Evolutionary conservation across 2,797 vertebrate species (phyloP).

Genomic region (Acridotheres tristis): DNA sequence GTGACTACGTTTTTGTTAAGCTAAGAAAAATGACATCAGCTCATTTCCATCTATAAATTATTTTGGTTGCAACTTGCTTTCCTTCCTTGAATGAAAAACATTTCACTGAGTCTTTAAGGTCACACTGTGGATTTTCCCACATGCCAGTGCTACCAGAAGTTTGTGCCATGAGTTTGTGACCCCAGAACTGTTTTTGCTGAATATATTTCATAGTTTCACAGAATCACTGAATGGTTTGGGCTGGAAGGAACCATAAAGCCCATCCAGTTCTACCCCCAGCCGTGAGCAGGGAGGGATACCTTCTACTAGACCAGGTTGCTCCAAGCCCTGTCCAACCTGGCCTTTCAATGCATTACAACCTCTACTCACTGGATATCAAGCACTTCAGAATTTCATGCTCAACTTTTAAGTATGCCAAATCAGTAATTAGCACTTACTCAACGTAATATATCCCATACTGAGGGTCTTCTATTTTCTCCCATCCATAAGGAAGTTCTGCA

Average conservation of each 20-base stretch:
- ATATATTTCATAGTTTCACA: background rate
- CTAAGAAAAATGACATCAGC: background rate
- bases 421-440: slow-evolving; percentile 86
- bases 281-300: background rate
- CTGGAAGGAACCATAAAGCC: background rate
- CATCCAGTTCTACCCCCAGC: background rate
- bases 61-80: background rate
- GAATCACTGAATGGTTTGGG: background rate
- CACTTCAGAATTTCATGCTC: background rate
- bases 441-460: slow-evolving; percentile 96
- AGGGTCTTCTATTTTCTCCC: slow-evolving; percentile 98
- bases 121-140: background rate
- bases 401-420: background rate
- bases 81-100: background rate
- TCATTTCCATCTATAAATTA: background rate
- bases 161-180: background rate
- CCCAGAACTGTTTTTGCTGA: background rate
- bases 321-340: background rate
- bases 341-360: background rate
- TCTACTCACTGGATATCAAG: background rate
- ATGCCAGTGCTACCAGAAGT: background rate
- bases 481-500: slow-evolving; percentile 96
- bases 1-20: background rate
- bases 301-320: background rate
- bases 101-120: background rate